Base-by-base conservation (phyloP, 2,113 vertebrate species). In the Paradoxurus hermaphroditus region DNA sequence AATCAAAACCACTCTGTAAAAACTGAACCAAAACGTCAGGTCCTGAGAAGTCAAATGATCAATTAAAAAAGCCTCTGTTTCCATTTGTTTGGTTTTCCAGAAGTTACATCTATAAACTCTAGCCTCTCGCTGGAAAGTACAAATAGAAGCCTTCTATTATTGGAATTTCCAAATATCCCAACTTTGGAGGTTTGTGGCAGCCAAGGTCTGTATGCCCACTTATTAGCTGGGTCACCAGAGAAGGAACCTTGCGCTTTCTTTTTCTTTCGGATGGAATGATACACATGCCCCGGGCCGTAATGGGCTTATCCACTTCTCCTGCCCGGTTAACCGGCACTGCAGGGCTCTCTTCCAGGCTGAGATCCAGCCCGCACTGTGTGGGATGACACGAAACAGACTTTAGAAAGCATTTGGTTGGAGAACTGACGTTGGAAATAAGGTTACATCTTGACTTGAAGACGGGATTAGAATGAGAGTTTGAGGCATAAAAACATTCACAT, bases 1-100 rank as follows among this genome's bases (percentile, higher is more conserved):
- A 97, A 97, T 44, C 21, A 97, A 83, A 97, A 93, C 46, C 53
- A 36, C 79, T 53, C 89, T 31, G 81, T 56, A 97, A 96, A 95
- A 87, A 29, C 31, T 36, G 44, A 97, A 95, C 81, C 34, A 12
- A 96, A 98, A 86, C 68, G 90, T 83, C 62, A 90, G 53, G 78
- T 67, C 92, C 91, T 7, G n/a, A 65, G 49, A 90, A 72, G 81
- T 53, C 79, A 67, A 41, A 0, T 0, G 81, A 92, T 65, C 1
- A 0, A n/a, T 85, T 85, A 41, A 90, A 41, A 90, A 95, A 92
- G 2, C 0, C 15, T 10, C 19, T 31, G 56, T 41, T 39, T 49
- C 70, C 86, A 41, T 79, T 56, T 82, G 53, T 41, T 91, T 16
- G 0, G 27, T 53, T 68, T 86, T 92, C 36, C 67, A 53, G 12